Evolutionary conservation across 2,797 vertebrate genomes (phyloP), one percentile per base, ranked within the genome.

Genomic region (Geotria australis): DNA sequence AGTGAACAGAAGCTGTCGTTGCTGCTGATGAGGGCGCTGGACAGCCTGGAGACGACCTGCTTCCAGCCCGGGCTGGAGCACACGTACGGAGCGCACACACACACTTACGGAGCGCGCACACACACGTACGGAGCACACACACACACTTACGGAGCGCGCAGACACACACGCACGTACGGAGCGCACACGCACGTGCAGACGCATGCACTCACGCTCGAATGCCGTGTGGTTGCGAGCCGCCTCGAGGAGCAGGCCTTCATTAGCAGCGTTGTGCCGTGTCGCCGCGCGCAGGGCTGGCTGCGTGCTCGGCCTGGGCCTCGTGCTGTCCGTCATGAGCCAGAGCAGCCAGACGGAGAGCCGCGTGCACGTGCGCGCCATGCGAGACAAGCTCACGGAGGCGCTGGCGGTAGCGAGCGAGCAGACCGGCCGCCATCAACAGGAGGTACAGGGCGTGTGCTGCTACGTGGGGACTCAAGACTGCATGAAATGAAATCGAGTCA

Each of bases 31-130:
- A 76, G 70, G n/a, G 75, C 74, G 13, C 65, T 89, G 59, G 70
- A 77, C 13, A 63, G 65, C 9, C 67, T 96, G 66, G 81, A 96
- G 63, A 63, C 69, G 9, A 81, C 79, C 66, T 79, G 79, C 61
- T 95, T 94, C 65, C 74, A 83, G 64, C 64, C 71, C 11, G 65
- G 66, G 64, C 70, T 88, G 65, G 86, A 96, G 60, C 76, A 83
- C 70, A 93, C 80, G 88, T 96, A 65, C 67, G 80, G 77, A 38
- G 38, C n/a, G n/a, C n/a, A n/a, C n/a, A n/a, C n/a, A n/a, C 38
- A 24, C 24, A 38, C 24, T 24, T 38, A 38, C 15, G 3, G 24
- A 15, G 15, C 3, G 15, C 1, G 24, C 15, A 24, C 24, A 24
- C 24, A 38, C 24, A 4, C 38, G 24, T 38, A 38, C 24, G 24